Percentiles rank a stretch among this genome's conserved stretches.
Conservation (phyloP, 2,888 invertebrate genomes). For the Drosophila kuntzei region DNA sequence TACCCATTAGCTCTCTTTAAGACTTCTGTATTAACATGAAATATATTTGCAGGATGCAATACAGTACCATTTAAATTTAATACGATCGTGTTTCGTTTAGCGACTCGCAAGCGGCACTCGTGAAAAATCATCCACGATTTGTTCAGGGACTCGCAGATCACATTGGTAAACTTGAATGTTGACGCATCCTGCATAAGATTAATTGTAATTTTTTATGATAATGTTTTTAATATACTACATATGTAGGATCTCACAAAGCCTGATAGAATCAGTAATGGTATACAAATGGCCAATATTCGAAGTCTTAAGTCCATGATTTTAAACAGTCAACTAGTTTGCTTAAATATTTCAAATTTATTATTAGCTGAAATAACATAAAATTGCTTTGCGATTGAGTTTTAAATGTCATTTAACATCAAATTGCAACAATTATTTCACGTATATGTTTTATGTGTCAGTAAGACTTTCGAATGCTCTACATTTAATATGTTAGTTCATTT, state of each 20-base stretch:
- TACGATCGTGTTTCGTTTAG: conserved; percentile 5
- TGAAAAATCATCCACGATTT: conserved; percentile 1
- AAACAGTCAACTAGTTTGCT: background rate
- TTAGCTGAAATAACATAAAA: background rate
- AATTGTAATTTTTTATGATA: background rate
- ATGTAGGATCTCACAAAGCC: background rate
- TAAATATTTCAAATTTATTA: background rate
- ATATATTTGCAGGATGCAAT: background rate
- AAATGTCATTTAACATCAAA: background rate
- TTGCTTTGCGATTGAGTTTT: background rate
- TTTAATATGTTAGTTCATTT: too few species aligned
- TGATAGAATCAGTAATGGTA: background rate
- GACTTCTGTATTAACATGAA: background rate
- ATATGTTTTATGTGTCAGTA: background rate
- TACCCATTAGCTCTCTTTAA: conserved; percentile 30
- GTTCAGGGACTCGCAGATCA: conserved; percentile 9
- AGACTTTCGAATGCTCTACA: too few species aligned
- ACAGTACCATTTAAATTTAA: conserved; percentile 18
- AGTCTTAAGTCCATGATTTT: background rate
- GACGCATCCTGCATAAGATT: conserved; percentile 1
- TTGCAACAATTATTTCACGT: background rate
- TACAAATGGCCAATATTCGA: background rate
- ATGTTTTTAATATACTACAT: background rate
- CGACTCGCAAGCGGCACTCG: conserved; percentile 26
- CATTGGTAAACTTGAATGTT: conserved; percentile 8